Evolutionary conservation across 1,140 invertebrate genomes (phyloP).

Genomic region (Drosophila bocqueti): DNA sequence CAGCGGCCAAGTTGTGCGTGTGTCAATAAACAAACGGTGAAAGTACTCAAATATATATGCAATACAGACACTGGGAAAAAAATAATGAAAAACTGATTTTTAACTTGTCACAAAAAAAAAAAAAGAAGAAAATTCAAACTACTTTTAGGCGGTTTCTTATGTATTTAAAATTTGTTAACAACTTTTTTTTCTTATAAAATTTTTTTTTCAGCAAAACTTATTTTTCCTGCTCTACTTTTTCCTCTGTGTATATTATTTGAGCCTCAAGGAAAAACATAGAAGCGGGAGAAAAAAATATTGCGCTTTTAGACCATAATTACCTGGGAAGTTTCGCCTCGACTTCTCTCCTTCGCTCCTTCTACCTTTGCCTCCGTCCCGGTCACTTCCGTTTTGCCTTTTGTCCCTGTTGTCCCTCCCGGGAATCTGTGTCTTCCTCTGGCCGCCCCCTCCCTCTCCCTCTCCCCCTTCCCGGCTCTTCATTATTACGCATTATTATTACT

Average conservation of each 20-base stretch:
- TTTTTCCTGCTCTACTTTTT: neutral
- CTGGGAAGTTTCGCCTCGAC: conserved; percentile 70
- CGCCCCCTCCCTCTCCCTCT: neutral
- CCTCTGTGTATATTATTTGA: conserved; percentile 13
- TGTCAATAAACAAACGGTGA: conserved; percentile 74
- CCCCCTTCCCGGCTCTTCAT: conserved; percentile 41
- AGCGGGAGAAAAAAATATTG: conserved; percentile 62
- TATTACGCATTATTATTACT: conserved; percentile 80
- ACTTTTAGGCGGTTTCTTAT: neutral
- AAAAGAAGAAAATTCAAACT: too few species aligned
- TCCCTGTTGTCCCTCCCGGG: conserved; percentile 55
- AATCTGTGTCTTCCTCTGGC: conserved; percentile 18
- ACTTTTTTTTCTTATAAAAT: too few species aligned
- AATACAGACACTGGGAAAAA: conserved; percentile 1
- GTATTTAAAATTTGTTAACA: neutral
- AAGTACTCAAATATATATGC: conserved; percentile 47
- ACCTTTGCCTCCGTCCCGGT: conserved; percentile 49
- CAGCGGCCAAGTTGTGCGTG: conserved; percentile 72
- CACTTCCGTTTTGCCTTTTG: conserved; percentile 67
- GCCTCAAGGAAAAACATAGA: conserved; percentile 20
- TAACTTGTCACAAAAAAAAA: too few species aligned
- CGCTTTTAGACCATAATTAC: conserved; percentile 82
- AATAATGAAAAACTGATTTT: too few species aligned
- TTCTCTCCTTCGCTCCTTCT: conserved; percentile 23
- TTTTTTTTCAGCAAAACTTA: neutral